Percentiles rank a stretch among this genome's conserved stretches.
phyloP scores from a whole-genome alignment of 2,888 invertebrate genomes.

The Hydraecia micacea region DNA sequence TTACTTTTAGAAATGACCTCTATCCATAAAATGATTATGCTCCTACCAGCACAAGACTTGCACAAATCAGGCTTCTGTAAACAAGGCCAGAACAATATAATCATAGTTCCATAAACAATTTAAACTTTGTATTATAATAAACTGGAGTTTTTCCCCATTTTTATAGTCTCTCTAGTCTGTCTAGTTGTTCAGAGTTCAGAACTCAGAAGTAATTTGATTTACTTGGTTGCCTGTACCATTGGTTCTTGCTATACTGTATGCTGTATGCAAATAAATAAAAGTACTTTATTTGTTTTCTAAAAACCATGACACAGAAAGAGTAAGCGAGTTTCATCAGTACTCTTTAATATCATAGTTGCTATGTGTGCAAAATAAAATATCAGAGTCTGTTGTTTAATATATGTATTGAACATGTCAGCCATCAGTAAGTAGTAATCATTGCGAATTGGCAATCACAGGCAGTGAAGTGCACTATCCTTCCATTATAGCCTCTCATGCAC shows the following conservation, averaged over 20 bases:
- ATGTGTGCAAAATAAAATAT: not conserved
- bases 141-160: not conserved
- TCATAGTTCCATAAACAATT: not conserved
- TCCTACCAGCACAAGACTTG: not conserved
- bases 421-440: slow-evolving; percentile 23
- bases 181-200: not conserved
- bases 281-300: not conserved
- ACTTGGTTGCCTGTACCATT: not conserved
- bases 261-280: not conserved
- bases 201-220: not conserved
- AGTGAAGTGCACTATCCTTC: slow-evolving; percentile 40
- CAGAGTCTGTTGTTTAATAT: slow-evolving; percentile 1
- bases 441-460: not conserved
- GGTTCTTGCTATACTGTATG: not conserved
- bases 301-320: not conserved
- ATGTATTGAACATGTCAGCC: slow-evolving; percentile 16
- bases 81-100: not conserved
- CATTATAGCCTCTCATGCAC: slow-evolving; percentile 48
- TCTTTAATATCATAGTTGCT: not conserved
- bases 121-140: not conserved
- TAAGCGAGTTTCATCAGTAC: not conserved
- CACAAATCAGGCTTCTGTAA: not conserved
- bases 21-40: not conserved
- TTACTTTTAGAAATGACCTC: not conserved
- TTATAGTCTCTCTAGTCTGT: not conserved